These are phyloP conservation scores for Temnothorax ravouxi DNA, from an alignment of 2,888 invertebrate genomes.

Conservation along the genomic window DNA sequence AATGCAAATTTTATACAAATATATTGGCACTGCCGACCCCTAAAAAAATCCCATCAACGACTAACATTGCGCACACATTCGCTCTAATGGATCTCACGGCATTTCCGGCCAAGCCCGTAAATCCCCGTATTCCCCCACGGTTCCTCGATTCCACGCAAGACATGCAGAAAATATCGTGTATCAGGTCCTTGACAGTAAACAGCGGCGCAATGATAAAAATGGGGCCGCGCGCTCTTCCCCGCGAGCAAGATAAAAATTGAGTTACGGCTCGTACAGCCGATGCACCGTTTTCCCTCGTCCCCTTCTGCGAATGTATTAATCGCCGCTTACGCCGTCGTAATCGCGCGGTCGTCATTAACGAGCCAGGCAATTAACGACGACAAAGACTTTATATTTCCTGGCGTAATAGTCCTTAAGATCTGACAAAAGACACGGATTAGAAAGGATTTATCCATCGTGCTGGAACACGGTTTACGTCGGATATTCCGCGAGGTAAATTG, in stretches of 20 bases:
- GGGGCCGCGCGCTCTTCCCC: background rate
- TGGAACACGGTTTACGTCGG: constrained; percentile 1
- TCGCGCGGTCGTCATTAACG: constrained; percentile 44
- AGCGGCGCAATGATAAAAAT: constrained; percentile 52
- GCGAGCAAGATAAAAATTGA: constrained; percentile 38
- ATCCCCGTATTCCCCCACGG: constrained; percentile 56
- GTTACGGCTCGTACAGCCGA: constrained; percentile 18
- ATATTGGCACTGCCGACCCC: background rate
- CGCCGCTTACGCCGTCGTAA: constrained; percentile 34
- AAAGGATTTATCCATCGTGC: constrained; percentile 26
- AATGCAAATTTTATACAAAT: constrained; percentile 28
- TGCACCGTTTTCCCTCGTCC: background rate
- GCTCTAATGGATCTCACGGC: constrained; percentile 79
- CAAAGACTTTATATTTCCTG: constrained; percentile 34
- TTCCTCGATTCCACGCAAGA: constrained; percentile 58
- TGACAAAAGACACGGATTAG: constrained; percentile 51
- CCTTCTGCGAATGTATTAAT: constrained; percentile 25
- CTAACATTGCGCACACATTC: constrained; percentile 59
- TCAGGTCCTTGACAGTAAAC: constrained; percentile 65
- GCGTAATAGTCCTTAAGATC: constrained; percentile 25
- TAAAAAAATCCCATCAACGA: constrained; percentile 43
- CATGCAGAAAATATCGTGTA: constrained; percentile 65
- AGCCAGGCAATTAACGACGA: constrained; percentile 45
- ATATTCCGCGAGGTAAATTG: constrained; percentile 32
- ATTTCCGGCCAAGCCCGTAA: constrained; percentile 57